Percentiles rank a stretch among this genome's conserved stretches.
Evolutionary conservation across 2,797 vertebrate species (phyloP).

Genomic region (Corythornis leucogaster): DNA sequence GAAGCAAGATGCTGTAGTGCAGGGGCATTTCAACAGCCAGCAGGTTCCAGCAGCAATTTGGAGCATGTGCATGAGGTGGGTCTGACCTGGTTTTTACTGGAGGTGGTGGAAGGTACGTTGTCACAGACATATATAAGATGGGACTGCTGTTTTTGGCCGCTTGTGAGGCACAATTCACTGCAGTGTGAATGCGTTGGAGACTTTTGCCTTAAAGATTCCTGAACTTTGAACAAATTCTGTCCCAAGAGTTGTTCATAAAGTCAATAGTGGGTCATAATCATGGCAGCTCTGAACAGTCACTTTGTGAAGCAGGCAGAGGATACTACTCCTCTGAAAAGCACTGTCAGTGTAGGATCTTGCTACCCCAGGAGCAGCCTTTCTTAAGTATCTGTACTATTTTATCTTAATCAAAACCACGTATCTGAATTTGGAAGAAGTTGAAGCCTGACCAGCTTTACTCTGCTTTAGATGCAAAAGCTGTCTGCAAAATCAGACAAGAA

Average conservation of each 20-base stretch:
- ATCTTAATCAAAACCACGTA: not conserved
- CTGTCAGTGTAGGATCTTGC: not conserved
- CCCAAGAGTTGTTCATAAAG: not conserved
- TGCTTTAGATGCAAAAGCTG: not conserved
- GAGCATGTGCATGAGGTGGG: accelerated
- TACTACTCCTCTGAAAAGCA: not conserved
- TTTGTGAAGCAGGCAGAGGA: not conserved
- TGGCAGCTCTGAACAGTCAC: not conserved
- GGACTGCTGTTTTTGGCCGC: not conserved
- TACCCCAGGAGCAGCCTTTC: not conserved
- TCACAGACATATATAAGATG: accelerated
- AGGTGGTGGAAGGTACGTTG: not conserved
- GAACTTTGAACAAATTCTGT: not conserved
- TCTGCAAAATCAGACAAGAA: not conserved
- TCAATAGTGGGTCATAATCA: accelerated
- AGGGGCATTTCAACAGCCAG: accelerated
- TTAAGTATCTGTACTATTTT: not conserved
- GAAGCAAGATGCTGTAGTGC: not conserved
- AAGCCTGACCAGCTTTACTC: not conserved
- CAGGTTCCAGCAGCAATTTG: not conserved
- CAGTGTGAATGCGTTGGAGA: not conserved
- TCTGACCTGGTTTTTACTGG: not conserved
- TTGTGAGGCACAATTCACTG: not conserved
- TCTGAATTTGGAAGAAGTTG: not conserved
- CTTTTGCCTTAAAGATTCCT: not conserved